Percentiles rank a stretch among this genome's conserved stretches.
Evolutionary conservation across 2,888 invertebrate genomes (phyloP).

Genomic region (Esperia sulphurella): DNA sequence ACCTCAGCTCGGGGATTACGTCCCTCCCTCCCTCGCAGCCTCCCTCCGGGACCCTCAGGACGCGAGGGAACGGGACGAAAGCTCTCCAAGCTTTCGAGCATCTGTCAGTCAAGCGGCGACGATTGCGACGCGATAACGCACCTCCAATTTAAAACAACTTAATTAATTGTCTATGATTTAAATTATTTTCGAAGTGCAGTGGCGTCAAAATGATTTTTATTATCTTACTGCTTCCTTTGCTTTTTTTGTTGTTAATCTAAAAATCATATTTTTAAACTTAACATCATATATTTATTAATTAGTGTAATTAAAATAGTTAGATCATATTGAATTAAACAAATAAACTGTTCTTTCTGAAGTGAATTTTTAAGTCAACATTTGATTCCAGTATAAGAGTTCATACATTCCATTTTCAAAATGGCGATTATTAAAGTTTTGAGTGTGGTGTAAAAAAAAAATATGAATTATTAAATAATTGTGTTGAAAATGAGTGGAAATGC

Average conservation of each 20-base stretch:
- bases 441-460: conserved; percentile 14
- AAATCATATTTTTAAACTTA: too few relatives aligned
- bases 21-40: conserved; percentile 30
- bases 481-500: conserved; percentile 38
- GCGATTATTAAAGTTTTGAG: conserved; percentile 4
- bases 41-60: conserved; percentile 47
- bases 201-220: neutral
- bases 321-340: too few relatives aligned
- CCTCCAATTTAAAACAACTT: conserved; percentile 13
- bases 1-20: conserved; percentile 24
- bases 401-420: neutral
- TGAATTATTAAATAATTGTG: conserved; percentile 6
- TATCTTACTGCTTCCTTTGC: neutral
- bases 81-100: conserved; percentile 23
- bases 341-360: too few relatives aligned
- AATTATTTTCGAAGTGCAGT: neutral
- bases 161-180: neutral
- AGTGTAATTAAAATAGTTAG: too few relatives aligned
- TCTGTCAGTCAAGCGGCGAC: conserved; percentile 52
- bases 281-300: too few relatives aligned
- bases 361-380: too few relatives aligned
- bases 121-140: conserved; percentile 42
- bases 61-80: conserved; percentile 33
- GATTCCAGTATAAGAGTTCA: too few relatives aligned
- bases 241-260: neutral